Evolutionary conservation across 1,140 invertebrate species (phyloP).

Genomic region (Eufriesea mexicana): DNA sequence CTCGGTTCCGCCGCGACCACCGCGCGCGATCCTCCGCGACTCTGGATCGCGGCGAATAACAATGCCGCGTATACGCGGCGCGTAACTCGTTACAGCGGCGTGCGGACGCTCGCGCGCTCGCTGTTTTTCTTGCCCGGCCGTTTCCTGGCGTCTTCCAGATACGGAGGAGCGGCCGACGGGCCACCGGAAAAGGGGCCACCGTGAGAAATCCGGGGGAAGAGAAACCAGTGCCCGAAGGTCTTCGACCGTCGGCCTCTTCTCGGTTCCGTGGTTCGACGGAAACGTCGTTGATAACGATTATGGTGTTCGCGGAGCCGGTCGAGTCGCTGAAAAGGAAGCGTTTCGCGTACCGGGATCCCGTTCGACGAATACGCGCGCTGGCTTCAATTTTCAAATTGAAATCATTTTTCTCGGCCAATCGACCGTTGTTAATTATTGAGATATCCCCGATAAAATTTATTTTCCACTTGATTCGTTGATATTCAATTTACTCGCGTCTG

Average conservation of each 20-base stretch:
- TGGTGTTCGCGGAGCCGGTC: slow-evolving; percentile 43
- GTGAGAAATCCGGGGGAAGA: slow-evolving; percentile 60
- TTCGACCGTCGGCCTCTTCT: slow-evolving; percentile 47
- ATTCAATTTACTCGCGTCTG: slow-evolving; percentile 31
- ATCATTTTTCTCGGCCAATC: slow-evolving; percentile 16
- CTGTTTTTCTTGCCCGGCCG: not conserved
- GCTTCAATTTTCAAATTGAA: slow-evolving; percentile 45
- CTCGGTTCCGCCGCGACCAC: no score
- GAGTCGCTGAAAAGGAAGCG: slow-evolving; percentile 38
- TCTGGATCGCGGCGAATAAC: no score
- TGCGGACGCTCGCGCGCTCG: not conserved
- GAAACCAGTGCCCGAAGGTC: slow-evolving; percentile 50
- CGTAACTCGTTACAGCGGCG: no score
- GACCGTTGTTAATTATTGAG: slow-evolving; percentile 47
- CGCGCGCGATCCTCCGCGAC: no score
- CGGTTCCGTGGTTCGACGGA: slow-evolving; percentile 55
- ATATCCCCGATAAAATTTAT: slow-evolving; percentile 39
- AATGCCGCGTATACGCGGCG: no score
- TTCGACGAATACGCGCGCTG: not conserved
- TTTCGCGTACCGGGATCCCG: not conserved
- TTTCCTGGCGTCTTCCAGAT: slow-evolving; percentile 41
- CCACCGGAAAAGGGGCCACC: slow-evolving; percentile 66
- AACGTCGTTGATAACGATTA: slow-evolving; percentile 64
- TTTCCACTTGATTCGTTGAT: slow-evolving; percentile 41
- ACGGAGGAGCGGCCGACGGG: slow-evolving; percentile 43